Evolutionary conservation across 2,888 invertebrate species (phyloP).

Genomic region (Microchrysa polita): DNA sequence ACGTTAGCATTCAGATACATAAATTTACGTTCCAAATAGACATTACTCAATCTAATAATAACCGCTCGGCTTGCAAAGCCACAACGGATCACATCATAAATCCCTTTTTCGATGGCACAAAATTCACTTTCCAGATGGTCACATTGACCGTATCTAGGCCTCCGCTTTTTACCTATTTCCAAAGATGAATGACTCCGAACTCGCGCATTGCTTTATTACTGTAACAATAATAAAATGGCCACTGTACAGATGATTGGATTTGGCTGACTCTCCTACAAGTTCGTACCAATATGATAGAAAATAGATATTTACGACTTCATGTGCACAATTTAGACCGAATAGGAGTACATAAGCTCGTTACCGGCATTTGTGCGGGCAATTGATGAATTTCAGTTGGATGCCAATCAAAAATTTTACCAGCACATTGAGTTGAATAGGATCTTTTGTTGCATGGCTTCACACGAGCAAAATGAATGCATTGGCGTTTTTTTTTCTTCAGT

Average conservation of each 20-base stretch:
- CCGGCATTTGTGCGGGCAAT: not conserved
- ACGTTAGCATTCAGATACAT: not conserved
- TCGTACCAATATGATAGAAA: not conserved
- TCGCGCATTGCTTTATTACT: constrained; percentile 8
- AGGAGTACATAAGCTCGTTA: too few relatives aligned
- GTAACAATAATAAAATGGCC: not conserved
- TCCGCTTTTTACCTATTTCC: not conserved
- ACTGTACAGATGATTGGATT: too few relatives aligned
- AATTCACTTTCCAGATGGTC: constrained; percentile 22
- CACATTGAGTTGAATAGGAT: not conserved
- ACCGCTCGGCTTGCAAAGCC: not conserved
- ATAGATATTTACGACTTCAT: constrained; percentile 1
- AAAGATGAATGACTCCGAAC: not conserved
- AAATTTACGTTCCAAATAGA: not conserved
- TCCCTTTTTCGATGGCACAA: constrained; percentile 2
- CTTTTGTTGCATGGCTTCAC: not conserved
- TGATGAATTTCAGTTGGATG: not conserved
- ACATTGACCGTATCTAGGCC: not conserved
- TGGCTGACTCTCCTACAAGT: not conserved
- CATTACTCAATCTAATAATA: not conserved
- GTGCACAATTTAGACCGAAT: not conserved
- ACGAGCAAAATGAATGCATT: not conserved
- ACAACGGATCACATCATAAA: not conserved
- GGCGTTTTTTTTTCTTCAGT: too few relatives aligned
- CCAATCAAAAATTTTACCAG: not conserved